Evolutionary conservation across 2,888 invertebrate species (phyloP).

Genomic region (Orthosia cruda): DNA sequence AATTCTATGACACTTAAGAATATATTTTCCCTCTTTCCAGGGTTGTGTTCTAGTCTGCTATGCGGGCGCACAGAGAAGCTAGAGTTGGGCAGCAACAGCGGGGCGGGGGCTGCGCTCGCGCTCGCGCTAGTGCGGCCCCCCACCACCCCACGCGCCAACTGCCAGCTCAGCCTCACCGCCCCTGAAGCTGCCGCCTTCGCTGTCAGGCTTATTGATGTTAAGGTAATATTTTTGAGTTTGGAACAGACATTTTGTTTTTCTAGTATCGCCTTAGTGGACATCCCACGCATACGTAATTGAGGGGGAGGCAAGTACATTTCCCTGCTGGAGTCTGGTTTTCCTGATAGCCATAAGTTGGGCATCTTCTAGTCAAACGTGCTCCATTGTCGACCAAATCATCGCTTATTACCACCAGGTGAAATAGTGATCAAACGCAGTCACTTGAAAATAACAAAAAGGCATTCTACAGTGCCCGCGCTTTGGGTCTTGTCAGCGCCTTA

Average conservation of each 20-base stretch:
- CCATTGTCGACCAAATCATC: no score
- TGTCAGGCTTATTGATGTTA: slow-evolving; percentile 88
- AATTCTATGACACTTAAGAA: background rate
- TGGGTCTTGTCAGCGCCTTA: no score
- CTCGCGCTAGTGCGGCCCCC: slow-evolving; percentile 84
- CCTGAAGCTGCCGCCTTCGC: slow-evolving; percentile 88
- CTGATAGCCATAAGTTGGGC: no score
- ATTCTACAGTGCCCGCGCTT: no score
- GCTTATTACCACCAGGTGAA: no score
- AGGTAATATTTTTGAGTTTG: slow-evolving; percentile 75
- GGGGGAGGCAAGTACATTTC: no score
- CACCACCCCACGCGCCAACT: slow-evolving; percentile 75
- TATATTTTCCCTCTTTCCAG: slow-evolving; percentile 71
- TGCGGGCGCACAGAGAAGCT: slow-evolving; percentile 88
- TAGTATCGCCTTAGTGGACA: no score
- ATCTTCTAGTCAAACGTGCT: no score
- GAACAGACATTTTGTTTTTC: background rate
- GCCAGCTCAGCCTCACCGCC: slow-evolving; percentile 85
- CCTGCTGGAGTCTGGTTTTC: no score
- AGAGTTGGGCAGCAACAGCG: slow-evolving; percentile 83
- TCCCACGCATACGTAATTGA: no score
- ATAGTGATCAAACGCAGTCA: no score
- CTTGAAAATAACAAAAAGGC: no score
- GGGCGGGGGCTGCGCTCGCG: slow-evolving; percentile 86
- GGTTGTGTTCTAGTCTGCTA: slow-evolving; percentile 86